Conservation (phyloP, 35 echinoderm and acorn worm genomes). For the Ophiothrix spiculata region DNA sequence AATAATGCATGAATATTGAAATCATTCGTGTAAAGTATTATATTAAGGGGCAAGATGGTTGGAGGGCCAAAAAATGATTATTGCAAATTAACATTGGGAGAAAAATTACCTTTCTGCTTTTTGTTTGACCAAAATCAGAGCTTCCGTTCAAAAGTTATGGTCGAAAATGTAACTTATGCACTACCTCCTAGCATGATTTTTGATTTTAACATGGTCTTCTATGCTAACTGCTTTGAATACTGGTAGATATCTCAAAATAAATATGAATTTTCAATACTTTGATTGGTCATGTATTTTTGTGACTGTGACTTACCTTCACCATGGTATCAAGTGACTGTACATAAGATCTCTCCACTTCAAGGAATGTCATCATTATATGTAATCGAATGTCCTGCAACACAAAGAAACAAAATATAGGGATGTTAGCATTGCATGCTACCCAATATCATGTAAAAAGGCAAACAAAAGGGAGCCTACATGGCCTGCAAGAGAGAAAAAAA, state of each 20-base stretch:
- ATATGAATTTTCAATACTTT: background rate
- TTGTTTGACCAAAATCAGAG: no score
- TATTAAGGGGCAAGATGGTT: background rate
- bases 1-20: no score
- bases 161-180: background rate
- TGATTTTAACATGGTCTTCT: background rate
- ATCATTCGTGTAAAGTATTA: background rate
- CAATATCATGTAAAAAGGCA: no score
- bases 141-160: no score
- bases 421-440: no score
- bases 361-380: slow-evolving; percentile 77
- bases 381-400: slow-evolving; percentile 69
- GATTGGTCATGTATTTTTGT: no score
- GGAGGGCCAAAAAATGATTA: no score
- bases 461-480: no score
- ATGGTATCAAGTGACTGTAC: slow-evolving; percentile 76
- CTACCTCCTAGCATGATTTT: background rate
- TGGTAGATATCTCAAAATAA: background rate
- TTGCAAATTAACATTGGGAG: no score
- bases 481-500: no score
- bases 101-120: no score
- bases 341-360: slow-evolving; percentile 82
- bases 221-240: background rate
- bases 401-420: no score
- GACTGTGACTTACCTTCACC: slow-evolving; percentile 71